Evolutionary conservation across 2,797 vertebrate genomes (phyloP).

Genomic region (Sebastes ruberrimus): DNA sequence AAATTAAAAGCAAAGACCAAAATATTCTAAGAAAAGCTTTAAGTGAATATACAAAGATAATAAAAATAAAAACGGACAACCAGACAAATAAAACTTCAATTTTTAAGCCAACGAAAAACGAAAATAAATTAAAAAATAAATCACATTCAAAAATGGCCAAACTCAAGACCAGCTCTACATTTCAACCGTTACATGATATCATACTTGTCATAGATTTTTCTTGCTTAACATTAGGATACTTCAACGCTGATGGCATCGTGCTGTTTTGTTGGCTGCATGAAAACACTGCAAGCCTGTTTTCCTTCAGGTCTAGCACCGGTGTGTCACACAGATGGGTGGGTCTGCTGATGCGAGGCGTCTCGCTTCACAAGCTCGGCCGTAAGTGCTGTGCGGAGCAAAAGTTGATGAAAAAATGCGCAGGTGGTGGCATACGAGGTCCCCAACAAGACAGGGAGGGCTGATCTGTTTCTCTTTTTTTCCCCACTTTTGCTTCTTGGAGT

Average conservation of each 20-base stretch:
- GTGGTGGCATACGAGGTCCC: background rate
- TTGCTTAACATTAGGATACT: background rate
- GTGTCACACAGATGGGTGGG: slow-evolving; percentile 5
- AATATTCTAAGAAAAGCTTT: background rate
- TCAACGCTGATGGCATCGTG: background rate
- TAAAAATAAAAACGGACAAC: slow-evolving; percentile 8
- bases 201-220: background rate
- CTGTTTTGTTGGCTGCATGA: slow-evolving; percentile 2
- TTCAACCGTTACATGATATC: slow-evolving; percentile 10
- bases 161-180: slow-evolving; percentile 60
- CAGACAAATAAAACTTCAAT: background rate
- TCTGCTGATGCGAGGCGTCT: slow-evolving; percentile 32
- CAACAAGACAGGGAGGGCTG: background rate
- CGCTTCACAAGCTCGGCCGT: background rate
- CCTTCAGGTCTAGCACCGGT: slow-evolving; percentile 1
- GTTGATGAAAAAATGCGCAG: slow-evolving; percentile 3
- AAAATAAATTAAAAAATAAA: slow-evolving; percentile 24
- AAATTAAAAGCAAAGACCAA: slow-evolving; percentile 1
- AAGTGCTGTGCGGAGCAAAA: slow-evolving; percentile 59
- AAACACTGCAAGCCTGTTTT: slow-evolving; percentile 1
- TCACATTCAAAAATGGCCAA: slow-evolving; percentile 58
- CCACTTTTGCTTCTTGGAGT: slow-evolving; percentile 17
- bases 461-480: background rate
- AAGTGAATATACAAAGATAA: background rate
- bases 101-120: slow-evolving; percentile 7